Evolutionary conservation across 2,888 invertebrate genomes (phyloP).

Genomic region (Pristionchus mayeri): DNA sequence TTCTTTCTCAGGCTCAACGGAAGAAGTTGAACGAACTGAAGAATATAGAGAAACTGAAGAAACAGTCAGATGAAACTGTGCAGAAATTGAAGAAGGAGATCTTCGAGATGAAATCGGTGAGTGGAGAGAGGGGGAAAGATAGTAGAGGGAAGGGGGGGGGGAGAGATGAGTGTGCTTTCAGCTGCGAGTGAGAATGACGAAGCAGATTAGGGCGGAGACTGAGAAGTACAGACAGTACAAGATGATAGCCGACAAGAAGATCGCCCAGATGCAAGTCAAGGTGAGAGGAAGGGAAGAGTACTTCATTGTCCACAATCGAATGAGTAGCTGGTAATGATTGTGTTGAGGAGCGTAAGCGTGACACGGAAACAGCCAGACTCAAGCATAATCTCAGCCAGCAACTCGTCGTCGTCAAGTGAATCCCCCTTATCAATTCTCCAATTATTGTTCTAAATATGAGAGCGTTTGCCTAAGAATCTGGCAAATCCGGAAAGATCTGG

Average conservation of each 20-base stretch:
- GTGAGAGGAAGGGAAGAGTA: not conserved
- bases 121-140: not conserved
- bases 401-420: conserved; percentile 59
- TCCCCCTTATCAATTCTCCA: no score
- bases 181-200: conserved; percentile 56
- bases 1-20: conserved; percentile 27
- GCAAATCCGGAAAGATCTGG: no score
- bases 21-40: conserved; percentile 59
- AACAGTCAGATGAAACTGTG: conserved; percentile 49
- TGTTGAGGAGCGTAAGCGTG: conserved; percentile 57
- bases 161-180: conserved; percentile 34
- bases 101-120: conserved; percentile 50
- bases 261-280: conserved; percentile 58
- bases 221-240: conserved; percentile 58
- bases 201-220: conserved; percentile 58
- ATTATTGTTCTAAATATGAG: no score
- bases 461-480: no score
- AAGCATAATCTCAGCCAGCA: conserved; percentile 57
- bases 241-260: conserved; percentile 57
- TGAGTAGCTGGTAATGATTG: no score
- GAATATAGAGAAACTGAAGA: conserved; percentile 54
- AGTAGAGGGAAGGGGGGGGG: not conserved
- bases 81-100: conserved; percentile 53
- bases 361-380: conserved; percentile 55
- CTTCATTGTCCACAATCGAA: no score